phyloP scores from a whole-genome alignment of 2,888 invertebrate species.

The Nemotelus nigrinus region DNA sequence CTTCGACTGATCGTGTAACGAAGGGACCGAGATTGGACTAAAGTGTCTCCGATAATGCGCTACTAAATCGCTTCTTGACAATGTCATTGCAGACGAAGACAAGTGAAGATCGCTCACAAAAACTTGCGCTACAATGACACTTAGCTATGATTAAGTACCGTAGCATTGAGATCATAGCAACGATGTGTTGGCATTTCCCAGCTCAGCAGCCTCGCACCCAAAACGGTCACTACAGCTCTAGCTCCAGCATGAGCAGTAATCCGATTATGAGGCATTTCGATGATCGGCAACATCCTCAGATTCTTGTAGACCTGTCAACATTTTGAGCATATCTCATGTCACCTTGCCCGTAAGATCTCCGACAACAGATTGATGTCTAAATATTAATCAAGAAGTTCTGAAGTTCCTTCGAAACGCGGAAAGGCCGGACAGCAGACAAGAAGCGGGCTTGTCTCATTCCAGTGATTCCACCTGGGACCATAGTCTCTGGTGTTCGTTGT shows the following conservation, averaged over 20 bases:
- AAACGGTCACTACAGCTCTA: slow-evolving; percentile 12
- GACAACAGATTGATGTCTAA: slow-evolving; percentile 45
- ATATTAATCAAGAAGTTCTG: slow-evolving; percentile 39
- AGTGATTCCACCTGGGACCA: slow-evolving; percentile 1
- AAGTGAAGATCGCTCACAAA: slow-evolving; percentile 28
- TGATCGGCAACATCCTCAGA: slow-evolving; percentile 42
- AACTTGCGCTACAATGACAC: slow-evolving; percentile 38
- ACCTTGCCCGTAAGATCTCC: slow-evolving; percentile 42
- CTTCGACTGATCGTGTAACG: slow-evolving; percentile 23
- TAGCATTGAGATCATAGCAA: slow-evolving; percentile 26
- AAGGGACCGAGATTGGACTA: slow-evolving; percentile 8
- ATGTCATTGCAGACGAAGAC: slow-evolving; percentile 20
- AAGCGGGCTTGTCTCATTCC: slow-evolving; percentile 23
- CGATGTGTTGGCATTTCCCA: slow-evolving; percentile 38
- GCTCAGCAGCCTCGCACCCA: slow-evolving; percentile 31
- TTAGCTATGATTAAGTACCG: slow-evolving; percentile 45
- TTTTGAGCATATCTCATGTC: slow-evolving; percentile 46
- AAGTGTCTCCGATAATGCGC: slow-evolving; percentile 37
- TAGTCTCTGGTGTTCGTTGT: slow-evolving; percentile 31
- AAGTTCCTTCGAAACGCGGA: slow-evolving; percentile 32
- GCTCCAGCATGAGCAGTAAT: slow-evolving; percentile 23
- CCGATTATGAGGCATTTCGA: slow-evolving; percentile 43
- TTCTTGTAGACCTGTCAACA: slow-evolving; percentile 45
- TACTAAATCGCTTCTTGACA: slow-evolving; percentile 43
- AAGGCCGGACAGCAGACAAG: slow-evolving; percentile 22